phyloP scores from a whole-genome alignment of 2,888 invertebrate genomes.

The Calameuta idolon region DNA sequence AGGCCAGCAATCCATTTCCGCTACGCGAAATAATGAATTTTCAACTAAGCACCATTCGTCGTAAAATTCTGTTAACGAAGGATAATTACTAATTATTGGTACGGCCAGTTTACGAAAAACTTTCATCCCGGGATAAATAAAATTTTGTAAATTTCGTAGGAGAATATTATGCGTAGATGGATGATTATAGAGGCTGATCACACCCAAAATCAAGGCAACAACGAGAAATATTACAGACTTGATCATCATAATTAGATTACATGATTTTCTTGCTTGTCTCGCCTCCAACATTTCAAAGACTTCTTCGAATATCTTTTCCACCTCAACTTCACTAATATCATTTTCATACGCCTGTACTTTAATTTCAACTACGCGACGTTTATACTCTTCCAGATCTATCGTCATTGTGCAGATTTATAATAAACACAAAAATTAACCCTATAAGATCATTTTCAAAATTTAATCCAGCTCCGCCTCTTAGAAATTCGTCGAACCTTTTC shows the following conservation, averaged over 20 bases:
- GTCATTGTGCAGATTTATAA: constrained; percentile 5
- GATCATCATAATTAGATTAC: constrained; percentile 21
- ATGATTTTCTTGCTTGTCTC: constrained; percentile 40
- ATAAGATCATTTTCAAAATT: no score
- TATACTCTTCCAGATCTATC: constrained; percentile 60
- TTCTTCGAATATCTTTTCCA: constrained; percentile 72
- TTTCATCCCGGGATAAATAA: constrained; percentile 85
- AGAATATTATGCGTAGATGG: constrained; percentile 76
- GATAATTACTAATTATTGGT: constrained; percentile 81
- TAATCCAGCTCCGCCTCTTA: no score
- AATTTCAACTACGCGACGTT: constrained; percentile 72
- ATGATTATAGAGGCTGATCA: constrained; percentile 69
- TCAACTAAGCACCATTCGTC: constrained; percentile 87
- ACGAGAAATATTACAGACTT: constrained; percentile 48
- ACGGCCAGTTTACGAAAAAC: constrained; percentile 79
- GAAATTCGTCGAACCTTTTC: no score
- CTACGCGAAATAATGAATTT: constrained; percentile 85
- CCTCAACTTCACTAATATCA: constrained; percentile 74
- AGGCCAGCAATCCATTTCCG: constrained; percentile 88
- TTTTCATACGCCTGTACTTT: constrained; percentile 71
- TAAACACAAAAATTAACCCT: background rate
- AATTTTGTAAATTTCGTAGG: constrained; percentile 80
- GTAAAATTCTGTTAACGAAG: constrained; percentile 81
- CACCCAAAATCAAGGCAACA: constrained; percentile 64
- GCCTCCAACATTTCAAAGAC: constrained; percentile 68